phyloP scores from a whole-genome alignment of 2,888 invertebrate genomes.

The Drosophila koepferae region DNA sequence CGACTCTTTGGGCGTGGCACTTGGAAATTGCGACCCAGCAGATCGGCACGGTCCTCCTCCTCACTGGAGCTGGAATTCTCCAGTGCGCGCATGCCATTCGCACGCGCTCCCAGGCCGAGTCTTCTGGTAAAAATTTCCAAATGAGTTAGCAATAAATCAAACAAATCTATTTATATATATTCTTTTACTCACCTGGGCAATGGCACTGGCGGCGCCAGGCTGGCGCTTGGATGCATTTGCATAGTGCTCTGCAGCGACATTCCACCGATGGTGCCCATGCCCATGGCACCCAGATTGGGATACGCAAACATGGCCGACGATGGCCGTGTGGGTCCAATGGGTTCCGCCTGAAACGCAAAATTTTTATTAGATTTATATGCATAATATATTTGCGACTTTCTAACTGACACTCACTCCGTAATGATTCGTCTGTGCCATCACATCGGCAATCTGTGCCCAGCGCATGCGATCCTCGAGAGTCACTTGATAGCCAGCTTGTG shows the following conservation, averaged over 20 bases:
- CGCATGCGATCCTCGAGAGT: slow-evolving; percentile 92
- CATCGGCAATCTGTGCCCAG: slow-evolving; percentile 96
- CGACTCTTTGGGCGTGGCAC: slow-evolving; percentile 94
- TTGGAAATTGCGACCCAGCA: slow-evolving; percentile 90
- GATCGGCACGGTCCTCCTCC: slow-evolving; percentile 91
- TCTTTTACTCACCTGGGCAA: slow-evolving; percentile 87
- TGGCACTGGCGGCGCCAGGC: slow-evolving; percentile 89
- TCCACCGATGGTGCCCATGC: slow-evolving; percentile 84
- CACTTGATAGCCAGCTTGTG: slow-evolving; percentile 91
- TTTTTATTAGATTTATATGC: neutral
- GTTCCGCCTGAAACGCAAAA: slow-evolving; percentile 87
- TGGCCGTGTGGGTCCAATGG: slow-evolving; percentile 90
- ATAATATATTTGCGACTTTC: too few relatives aligned
- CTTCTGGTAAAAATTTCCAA: slow-evolving; percentile 64
- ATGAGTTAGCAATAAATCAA: neutral
- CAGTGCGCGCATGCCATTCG: slow-evolving; percentile 85
- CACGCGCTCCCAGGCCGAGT: slow-evolving; percentile 84
- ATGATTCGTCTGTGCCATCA: slow-evolving; percentile 93
- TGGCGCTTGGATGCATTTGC: slow-evolving; percentile 85
- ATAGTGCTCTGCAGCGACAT: slow-evolving; percentile 85
- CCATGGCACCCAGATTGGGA: slow-evolving; percentile 87
- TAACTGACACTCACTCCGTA: slow-evolving; percentile 89
- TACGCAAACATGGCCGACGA: slow-evolving; percentile 94
- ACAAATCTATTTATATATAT: neutral
- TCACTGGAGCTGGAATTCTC: slow-evolving; percentile 87